Conservation (phyloP, 2,113 vertebrate species). For the Hydrolagus affinis region DNA sequence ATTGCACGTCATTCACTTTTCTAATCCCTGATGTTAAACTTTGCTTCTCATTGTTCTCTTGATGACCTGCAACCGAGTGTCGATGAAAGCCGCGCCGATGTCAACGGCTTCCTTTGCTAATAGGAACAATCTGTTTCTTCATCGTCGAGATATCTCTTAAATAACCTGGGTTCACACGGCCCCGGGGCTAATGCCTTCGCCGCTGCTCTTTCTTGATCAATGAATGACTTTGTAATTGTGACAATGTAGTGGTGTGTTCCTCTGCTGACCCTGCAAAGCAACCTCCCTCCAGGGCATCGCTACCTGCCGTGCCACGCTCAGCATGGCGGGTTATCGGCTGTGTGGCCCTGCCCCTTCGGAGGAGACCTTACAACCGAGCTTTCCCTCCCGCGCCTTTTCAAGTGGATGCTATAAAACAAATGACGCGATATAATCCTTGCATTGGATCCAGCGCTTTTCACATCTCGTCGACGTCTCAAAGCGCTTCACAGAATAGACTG, state of each 20-base stretch:
- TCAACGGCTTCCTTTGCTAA: constrained; percentile 21
- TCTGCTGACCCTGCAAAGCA: background rate
- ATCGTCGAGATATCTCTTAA: constrained; percentile 23
- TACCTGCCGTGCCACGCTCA: too few species aligned
- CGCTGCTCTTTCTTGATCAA: background rate
- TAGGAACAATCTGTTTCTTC: constrained; percentile 18
- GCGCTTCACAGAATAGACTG: too few species aligned
- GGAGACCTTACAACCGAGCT: constrained; percentile 38
- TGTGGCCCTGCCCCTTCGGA: constrained; percentile 55
- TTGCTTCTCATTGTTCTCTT: constrained; percentile 27
- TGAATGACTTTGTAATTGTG: background rate
- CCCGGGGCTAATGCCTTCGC: background rate
- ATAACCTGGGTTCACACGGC: background rate
- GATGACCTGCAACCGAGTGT: constrained; percentile 21
- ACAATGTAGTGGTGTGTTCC: background rate
- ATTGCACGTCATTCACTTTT: constrained; percentile 5
- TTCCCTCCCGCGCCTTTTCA: too few species aligned
- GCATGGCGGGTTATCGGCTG: too few species aligned
- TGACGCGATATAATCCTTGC: too few species aligned
- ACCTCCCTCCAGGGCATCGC: too few species aligned
- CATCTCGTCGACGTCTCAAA: too few species aligned
- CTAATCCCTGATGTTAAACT: constrained; percentile 3
- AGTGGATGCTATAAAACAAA: too few species aligned
- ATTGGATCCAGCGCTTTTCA: too few species aligned
- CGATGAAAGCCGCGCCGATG: constrained; percentile 20